These are phyloP conservation scores for Danio jaintianensis DNA, from an alignment of 2,797 vertebrate species.

Conservation along the genomic window DNA sequence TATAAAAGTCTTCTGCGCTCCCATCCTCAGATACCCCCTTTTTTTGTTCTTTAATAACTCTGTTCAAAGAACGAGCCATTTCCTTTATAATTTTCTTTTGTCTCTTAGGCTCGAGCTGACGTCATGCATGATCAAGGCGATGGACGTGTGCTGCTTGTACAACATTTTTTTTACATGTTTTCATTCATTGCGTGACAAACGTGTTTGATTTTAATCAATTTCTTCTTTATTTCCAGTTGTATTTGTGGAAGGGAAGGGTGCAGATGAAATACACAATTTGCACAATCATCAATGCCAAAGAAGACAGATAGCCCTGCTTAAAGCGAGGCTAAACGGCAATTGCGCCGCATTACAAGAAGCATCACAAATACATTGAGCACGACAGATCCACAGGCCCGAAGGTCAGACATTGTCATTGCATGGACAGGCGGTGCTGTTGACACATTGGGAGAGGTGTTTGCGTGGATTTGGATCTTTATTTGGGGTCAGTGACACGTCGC, in stretches of 20 bases:
- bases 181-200: slow-evolving; percentile 3
- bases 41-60: slow-evolving; percentile 74
- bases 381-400: slow-evolving; percentile 25
- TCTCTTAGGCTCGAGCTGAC: slow-evolving; percentile 65
- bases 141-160: background rate
- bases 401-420: slow-evolving; percentile 14
- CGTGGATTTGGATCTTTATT: slow-evolving; percentile 67
- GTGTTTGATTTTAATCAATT: slow-evolving; percentile 73
- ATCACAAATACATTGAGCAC: slow-evolving; percentile 27
- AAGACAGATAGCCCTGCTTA: slow-evolving; percentile 21
- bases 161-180: background rate
- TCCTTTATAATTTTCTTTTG: slow-evolving; percentile 77
- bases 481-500: slow-evolving; percentile 76
- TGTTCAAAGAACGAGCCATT: slow-evolving; percentile 76
- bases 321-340: slow-evolving; percentile 25
- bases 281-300: slow-evolving; percentile 62
- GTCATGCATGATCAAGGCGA: background rate
- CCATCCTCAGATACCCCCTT: slow-evolving; percentile 72
- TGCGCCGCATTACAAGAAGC: slow-evolving; percentile 29
- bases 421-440: slow-evolving; percentile 39
- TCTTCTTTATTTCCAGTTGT: slow-evolving; percentile 76
- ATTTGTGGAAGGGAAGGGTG: slow-evolving; percentile 69
- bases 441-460: slow-evolving; percentile 33
- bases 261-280: slow-evolving; percentile 58
- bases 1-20: slow-evolving; percentile 78